These are phyloP conservation scores for Drosophila anceps DNA, from an alignment of 2,888 invertebrate genomes.

Conservation along the genomic window DNA sequence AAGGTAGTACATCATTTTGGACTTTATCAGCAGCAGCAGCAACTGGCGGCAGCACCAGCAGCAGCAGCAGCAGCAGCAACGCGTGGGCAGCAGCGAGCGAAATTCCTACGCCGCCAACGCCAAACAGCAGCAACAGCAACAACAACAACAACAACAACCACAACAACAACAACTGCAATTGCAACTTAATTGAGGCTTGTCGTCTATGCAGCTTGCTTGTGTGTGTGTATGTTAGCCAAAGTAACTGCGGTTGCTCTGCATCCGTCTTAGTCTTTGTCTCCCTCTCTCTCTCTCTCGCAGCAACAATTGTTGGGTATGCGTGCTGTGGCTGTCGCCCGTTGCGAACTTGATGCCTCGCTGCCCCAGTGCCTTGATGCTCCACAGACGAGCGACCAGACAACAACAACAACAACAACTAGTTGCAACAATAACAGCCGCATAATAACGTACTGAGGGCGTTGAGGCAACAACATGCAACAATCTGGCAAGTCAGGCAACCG, in stretches of 20 bases:
- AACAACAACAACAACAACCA: constrained; percentile 23
- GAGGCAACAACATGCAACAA: constrained; percentile 71
- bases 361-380: constrained; percentile 84
- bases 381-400: constrained; percentile 75
- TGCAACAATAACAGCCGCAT: constrained; percentile 59
- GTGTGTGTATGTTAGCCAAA: constrained; percentile 40
- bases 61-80: constrained; percentile 62
- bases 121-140: constrained; percentile 37
- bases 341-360: constrained; percentile 83
- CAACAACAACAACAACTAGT: constrained; percentile 46
- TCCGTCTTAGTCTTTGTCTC: constrained; percentile 27
- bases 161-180: constrained; percentile 68
- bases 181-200: constrained; percentile 82
- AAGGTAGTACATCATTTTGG: constrained; percentile 80
- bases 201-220: constrained; percentile 63
- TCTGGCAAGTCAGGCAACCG: constrained; percentile 37
- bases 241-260: constrained; percentile 76
- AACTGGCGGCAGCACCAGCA: constrained; percentile 46
- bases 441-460: constrained; percentile 80
- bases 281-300: neutral
- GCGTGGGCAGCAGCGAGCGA: constrained; percentile 62
- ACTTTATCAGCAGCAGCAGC: constrained; percentile 74
- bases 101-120: constrained; percentile 67
- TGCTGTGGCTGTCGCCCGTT: constrained; percentile 63
- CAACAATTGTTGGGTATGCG: constrained; percentile 36